Evolutionary conservation across 2,113 vertebrate genomes (phyloP).

Genomic region (Ailurus styani): DNA sequence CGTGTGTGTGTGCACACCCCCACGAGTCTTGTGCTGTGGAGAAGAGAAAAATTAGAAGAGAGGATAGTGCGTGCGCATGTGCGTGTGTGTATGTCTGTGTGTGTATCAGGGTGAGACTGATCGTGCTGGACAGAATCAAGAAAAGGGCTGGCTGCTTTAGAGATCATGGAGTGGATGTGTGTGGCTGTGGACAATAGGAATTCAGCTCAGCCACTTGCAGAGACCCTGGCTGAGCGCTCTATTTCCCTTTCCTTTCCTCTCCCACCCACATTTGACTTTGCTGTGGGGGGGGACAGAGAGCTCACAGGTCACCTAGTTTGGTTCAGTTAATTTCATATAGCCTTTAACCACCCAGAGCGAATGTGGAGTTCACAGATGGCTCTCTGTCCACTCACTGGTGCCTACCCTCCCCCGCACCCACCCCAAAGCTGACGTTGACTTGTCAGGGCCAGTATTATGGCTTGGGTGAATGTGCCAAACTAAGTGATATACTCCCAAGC

Average conservation of each 20-base stretch:
- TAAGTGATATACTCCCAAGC: neutral
- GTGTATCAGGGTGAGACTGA: neutral
- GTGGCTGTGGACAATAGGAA: conserved; percentile 24
- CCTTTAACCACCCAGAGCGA: conserved; percentile 76
- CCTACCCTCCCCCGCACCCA: conserved; percentile 21
- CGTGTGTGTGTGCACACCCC: neutral
- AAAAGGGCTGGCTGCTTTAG: neutral
- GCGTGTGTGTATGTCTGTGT: neutral
- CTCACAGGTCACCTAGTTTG: conserved; percentile 83
- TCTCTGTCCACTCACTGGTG: conserved; percentile 75
- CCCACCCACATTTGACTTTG: conserved; percentile 80
- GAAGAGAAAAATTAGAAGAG: neutral
- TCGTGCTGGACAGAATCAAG: conserved; percentile 11
- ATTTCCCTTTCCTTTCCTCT: neutral
- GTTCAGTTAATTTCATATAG: conserved; percentile 83
- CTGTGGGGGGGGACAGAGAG: conserved; percentile 77
- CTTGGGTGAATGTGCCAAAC: neutral
- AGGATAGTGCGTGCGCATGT: neutral
- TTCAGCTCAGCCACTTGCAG: neutral
- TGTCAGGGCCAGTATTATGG: neutral
- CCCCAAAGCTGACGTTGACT: neutral
- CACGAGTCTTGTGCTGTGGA: neutral
- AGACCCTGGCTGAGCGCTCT: neutral
- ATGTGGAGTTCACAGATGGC: conserved; percentile 76
- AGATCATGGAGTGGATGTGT: neutral